These are phyloP conservation scores for Neotoxoptera formosana DNA, from an alignment of 1,140 invertebrate species.

Conservation along the genomic window DNA sequence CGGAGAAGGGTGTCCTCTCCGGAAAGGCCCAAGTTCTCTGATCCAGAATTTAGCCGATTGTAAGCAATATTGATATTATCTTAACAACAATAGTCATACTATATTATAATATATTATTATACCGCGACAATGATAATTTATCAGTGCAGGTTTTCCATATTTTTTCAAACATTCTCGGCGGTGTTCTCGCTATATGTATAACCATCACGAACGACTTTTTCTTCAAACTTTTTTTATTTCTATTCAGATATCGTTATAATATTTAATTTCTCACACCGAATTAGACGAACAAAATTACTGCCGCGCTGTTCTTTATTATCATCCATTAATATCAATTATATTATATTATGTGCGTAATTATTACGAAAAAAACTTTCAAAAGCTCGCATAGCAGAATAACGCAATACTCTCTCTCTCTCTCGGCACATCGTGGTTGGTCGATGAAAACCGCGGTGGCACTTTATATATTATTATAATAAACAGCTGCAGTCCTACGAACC, in stretches of 20 bases:
- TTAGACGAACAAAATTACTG: neutral
- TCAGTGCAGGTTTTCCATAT: neutral
- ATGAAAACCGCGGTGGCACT: neutral
- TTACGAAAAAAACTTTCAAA: constrained; percentile 11
- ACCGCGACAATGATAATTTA: too few relatives aligned
- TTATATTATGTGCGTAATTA: too few relatives aligned
- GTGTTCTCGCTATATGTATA: neutral
- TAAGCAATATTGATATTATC: neutral
- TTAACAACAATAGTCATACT: neutral
- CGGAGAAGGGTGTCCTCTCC: too few relatives aligned
- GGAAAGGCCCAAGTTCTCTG: neutral
- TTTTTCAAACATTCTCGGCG: neutral
- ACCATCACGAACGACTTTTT: neutral
- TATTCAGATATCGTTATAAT: neutral
- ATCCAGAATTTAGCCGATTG: neutral
- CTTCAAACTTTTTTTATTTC: neutral
- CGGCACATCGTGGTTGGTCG: neutral
- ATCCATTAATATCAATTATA: neutral
- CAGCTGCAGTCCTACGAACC: neutral
- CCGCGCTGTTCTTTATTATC: neutral
- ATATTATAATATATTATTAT: neutral
- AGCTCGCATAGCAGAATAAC: neutral
- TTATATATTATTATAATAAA: neutral
- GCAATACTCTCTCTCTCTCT: too few relatives aligned
- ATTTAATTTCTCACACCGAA: neutral